Evolutionary conservation across 2,888 invertebrate genomes (phyloP).

Genomic region (Drosophila pegasa): DNA sequence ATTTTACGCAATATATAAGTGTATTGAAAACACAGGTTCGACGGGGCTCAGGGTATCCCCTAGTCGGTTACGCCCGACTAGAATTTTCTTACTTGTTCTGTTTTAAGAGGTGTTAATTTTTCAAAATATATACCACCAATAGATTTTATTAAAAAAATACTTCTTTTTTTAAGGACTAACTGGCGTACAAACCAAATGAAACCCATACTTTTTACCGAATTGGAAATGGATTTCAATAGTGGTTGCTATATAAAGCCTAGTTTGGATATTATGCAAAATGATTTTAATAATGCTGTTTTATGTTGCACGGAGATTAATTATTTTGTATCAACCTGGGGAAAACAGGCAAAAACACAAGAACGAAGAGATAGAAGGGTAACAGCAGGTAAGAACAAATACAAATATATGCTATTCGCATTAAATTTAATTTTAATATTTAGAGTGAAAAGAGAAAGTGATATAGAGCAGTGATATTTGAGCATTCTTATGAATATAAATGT

Average conservation of each 20-base stretch:
- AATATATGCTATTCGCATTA: neutral
- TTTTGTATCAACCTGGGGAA: constrained; percentile 92
- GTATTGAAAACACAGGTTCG: no score
- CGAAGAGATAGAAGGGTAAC: constrained; percentile 74
- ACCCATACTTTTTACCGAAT: constrained; percentile 76
- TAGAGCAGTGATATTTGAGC: no score
- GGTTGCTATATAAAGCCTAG: constrained; percentile 77
- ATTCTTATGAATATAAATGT: no score
- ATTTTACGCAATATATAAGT: no score
- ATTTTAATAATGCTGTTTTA: constrained; percentile 85
- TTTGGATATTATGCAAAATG: constrained; percentile 78
- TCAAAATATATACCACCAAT: no score
- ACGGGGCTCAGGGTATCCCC: no score
- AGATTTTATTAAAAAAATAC: no score
- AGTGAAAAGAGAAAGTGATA: no score
- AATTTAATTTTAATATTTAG: no score
- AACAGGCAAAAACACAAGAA: constrained; percentile 86
- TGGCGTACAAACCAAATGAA: constrained; percentile 67
- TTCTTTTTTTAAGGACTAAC: constrained; percentile 65
- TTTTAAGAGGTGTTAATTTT: no score
- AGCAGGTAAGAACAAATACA: constrained; percentile 61
- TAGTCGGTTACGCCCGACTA: no score
- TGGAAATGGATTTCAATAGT: constrained; percentile 73
- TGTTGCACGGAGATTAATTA: constrained; percentile 90
- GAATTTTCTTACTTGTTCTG: no score